A percentile compares a stretch with the other conserved stretches of the same genome.
Evolutionary conservation across 2,888 invertebrate genomes (phyloP).

Genomic region (Cacoxenus indagator): DNA sequence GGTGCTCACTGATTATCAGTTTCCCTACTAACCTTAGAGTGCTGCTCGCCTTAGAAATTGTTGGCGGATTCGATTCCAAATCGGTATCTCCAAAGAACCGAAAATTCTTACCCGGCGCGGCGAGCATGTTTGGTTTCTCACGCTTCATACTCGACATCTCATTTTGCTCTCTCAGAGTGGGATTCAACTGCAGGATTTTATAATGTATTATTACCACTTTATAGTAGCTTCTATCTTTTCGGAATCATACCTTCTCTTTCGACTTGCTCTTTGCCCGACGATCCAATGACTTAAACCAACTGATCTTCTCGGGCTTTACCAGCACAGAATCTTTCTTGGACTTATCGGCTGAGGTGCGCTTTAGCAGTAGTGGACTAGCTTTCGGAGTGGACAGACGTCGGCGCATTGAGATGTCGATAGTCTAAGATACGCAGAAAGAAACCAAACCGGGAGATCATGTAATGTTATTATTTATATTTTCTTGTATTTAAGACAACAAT

Average conservation of each 20-base stretch:
- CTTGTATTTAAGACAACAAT: slow-evolving; percentile 20
- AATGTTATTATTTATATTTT: slow-evolving; percentile 4
- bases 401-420: slow-evolving; percentile 77
- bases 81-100: slow-evolving; percentile 90
- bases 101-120: slow-evolving; percentile 75
- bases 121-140: slow-evolving; percentile 52
- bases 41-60: slow-evolving; percentile 69
- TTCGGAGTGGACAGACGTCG: slow-evolving; percentile 83
- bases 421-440: slow-evolving; percentile 39
- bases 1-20: too few relatives aligned
- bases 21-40: slow-evolving; percentile 58
- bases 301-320: slow-evolving; percentile 73
- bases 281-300: slow-evolving; percentile 87
- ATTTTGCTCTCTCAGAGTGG: slow-evolving; percentile 54
- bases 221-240: not conserved
- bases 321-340: slow-evolving; percentile 69
- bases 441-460: not conserved
- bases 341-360: slow-evolving; percentile 74
- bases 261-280: slow-evolving; percentile 79
- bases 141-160: slow-evolving; percentile 62
- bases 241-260: slow-evolving; percentile 61
- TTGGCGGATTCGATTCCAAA: slow-evolving; percentile 79
- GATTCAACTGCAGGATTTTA: slow-evolving; percentile 47
- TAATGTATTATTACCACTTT: not conserved
- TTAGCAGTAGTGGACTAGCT: slow-evolving; percentile 76